Evolutionary conservation across 2,888 invertebrate species (phyloP), one percentile per base, ranked within the genome.

Genomic region (Aplocera efformata): DNA sequence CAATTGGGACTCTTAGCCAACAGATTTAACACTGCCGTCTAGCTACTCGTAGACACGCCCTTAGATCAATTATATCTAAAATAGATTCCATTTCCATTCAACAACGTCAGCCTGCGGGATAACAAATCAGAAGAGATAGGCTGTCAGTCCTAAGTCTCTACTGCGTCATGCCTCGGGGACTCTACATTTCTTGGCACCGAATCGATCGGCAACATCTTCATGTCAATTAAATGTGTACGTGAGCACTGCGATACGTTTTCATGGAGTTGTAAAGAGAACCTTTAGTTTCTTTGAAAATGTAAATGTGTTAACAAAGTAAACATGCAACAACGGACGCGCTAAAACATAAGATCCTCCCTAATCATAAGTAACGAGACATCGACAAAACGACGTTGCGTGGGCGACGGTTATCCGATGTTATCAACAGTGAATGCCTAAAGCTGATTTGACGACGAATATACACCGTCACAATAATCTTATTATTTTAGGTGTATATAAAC

Each of bases 301-400:
- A 29, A 36, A 11, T 31, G 20, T 8, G 38, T 31, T 5, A 35
- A 33, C 31, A 34, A 32, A 41, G 37, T 35, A 42, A 41, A 38
- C 31, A 41, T 24, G 31, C 24, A 28, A 30, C 28, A 7, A 9
- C 36, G 40, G 52, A 50, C 36, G 38, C 38, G 46, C 43, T 48
- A 48, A 56, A 50, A 51, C 48, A 54, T 55, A 57, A 58, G 64
- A 63, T 63, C 50, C 51, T 58, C 10, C 3, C 63, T 69, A 72
- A 75, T 71, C 67, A 67, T 69, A 76, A 74, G 69, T 71, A 73
- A 79, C 71, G 65, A 72, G 70, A 69, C 72, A 67, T 67, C 64
- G 59, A 60, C 63, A 63, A 63, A 61, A 63, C 54, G 61, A 49
- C 56, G 72, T 65, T 73, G 72, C 67, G 81, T 77, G 71, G 81